phyloP scores from a whole-genome alignment of 2,888 invertebrate genomes.

The Nebria brevicollis region DNA sequence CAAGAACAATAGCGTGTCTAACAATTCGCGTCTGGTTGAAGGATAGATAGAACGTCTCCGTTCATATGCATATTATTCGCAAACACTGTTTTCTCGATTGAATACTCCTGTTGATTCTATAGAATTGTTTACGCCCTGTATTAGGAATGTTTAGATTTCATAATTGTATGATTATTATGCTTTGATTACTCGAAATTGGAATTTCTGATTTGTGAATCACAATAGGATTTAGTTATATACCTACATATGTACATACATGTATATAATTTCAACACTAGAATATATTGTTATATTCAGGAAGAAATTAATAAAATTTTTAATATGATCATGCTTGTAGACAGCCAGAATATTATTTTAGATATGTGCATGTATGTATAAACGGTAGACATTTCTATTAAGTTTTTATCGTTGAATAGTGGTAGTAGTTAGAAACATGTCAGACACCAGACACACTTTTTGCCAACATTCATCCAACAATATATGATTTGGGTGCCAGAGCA shows the following conservation, averaged over 20 bases:
- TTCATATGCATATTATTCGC: conserved; percentile 37
- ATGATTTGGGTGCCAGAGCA: conserved; percentile 9
- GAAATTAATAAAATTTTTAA: no score
- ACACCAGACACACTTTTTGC: conserved; percentile 6
- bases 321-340: no score
- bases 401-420: background rate
- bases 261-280: no score
- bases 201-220: background rate
- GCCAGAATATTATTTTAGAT: no score
- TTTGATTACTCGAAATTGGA: background rate
- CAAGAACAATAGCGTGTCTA: conserved; percentile 14
- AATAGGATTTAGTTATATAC: no score
- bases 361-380: no score
- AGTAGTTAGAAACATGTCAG: background rate
- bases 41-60: conserved; percentile 27
- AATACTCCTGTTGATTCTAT: background rate
- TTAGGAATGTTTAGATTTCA: conserved; percentile 6
- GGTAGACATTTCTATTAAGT: no score
- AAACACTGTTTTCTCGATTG: conserved; percentile 9
- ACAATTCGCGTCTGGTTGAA: conserved; percentile 4
- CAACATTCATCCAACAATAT: background rate
- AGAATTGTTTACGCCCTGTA: background rate
- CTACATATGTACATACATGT: no score
- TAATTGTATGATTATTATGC: background rate
- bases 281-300: no score